phyloP scores from a whole-genome alignment of 2,888 invertebrate genomes.

The Halictus quadricinctus region DNA sequence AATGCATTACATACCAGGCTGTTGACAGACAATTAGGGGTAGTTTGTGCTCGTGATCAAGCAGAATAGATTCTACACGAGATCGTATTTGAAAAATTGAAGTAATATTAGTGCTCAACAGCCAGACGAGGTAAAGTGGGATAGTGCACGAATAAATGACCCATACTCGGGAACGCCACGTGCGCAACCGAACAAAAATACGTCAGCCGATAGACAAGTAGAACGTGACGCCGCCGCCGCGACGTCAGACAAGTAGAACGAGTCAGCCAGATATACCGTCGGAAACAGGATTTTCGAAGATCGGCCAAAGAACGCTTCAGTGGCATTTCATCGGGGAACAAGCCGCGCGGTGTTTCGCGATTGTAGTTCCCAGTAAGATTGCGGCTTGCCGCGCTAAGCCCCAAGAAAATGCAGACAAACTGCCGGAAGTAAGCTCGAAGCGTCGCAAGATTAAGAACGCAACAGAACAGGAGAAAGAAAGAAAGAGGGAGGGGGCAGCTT shows the following conservation, averaged over 20 bases:
- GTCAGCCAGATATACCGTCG: neutral
- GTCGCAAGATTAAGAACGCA: slow-evolving; percentile 15
- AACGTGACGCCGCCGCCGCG: neutral
- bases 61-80: no score
- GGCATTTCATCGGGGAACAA: neutral
- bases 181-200: neutral
- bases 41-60: no score
- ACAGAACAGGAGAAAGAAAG: slow-evolving; percentile 10
- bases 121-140: no score
- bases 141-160: no score
- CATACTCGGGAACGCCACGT: neutral
- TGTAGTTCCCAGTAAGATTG: neutral
- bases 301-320: no score
- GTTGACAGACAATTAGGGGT: neutral
- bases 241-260: neutral
- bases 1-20: neutral
- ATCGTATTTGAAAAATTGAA: no score
- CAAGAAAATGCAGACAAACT: slow-evolving; percentile 19
- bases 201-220: neutral
- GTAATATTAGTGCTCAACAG: no score
- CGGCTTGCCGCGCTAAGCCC: slow-evolving; percentile 4
- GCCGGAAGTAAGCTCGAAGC: neutral
- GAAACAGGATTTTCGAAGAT: neutral
- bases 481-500: neutral
- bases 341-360: neutral